Evolutionary conservation across 2,888 invertebrate genomes (phyloP).

Genomic region (Ectemnius lituratus): DNA sequence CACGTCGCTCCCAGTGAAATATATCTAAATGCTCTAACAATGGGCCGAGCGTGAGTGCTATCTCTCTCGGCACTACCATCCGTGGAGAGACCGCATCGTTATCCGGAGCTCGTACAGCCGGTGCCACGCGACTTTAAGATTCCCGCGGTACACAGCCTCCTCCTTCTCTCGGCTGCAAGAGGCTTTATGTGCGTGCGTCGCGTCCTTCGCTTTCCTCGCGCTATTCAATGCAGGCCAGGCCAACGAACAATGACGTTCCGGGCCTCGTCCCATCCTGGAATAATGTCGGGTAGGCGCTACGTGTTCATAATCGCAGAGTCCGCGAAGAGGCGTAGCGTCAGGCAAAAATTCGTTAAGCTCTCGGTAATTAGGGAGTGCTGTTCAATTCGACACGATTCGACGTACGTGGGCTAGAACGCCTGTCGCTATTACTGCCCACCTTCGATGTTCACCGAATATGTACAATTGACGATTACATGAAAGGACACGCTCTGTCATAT

Average conservation of each 20-base stretch:
- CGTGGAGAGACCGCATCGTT: constrained; percentile 18
- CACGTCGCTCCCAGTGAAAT: constrained; percentile 46
- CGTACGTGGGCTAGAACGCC: too few species aligned
- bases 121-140: constrained; percentile 38
- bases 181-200: constrained; percentile 34
- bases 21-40: constrained; percentile 52
- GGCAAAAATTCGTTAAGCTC: not conserved
- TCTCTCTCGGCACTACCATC: constrained; percentile 35
- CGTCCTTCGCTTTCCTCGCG: too few species aligned
- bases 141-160: constrained; percentile 7
- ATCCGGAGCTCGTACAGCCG: constrained; percentile 15
- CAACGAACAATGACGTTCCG: constrained; percentile 27
- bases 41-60: constrained; percentile 29
- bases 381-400: too few species aligned
- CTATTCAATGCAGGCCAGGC: too few species aligned
- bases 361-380: not conserved
- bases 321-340: too few species aligned
- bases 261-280: constrained; percentile 14
- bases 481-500: too few species aligned
- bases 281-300: constrained; percentile 19
- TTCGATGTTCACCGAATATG: too few species aligned
- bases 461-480: too few species aligned
- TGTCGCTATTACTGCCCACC: too few species aligned
- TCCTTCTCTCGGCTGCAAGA: not conserved
- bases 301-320: constrained; percentile 27